Conservation (phyloP, 2,113 vertebrate genomes). For the Engystomops pustulosus region DNA sequence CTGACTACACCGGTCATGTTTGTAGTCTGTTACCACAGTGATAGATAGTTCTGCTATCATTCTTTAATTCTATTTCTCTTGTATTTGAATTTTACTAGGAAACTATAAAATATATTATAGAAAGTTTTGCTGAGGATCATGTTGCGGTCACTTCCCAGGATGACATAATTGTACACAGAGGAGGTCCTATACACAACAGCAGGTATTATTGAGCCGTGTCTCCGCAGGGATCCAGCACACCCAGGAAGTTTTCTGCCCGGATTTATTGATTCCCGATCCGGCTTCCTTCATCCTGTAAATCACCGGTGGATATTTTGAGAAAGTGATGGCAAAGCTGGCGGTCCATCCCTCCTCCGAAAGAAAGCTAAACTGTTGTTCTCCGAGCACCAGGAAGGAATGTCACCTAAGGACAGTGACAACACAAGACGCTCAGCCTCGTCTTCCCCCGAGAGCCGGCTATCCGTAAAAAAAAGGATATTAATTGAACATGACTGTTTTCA, state of each 20-base stretch:
- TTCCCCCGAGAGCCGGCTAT: background rate
- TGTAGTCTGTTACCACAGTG: too few relatives aligned
- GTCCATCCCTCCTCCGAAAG: too few relatives aligned
- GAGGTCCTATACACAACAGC: background rate
- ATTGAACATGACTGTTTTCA: constrained; percentile 30
- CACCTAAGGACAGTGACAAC: constrained; percentile 15
- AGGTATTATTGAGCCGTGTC: background rate
- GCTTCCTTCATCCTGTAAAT: background rate
- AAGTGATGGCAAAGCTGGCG: background rate
- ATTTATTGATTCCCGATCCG: too few relatives aligned
- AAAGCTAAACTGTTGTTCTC: background rate
- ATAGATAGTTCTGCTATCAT: too few relatives aligned
- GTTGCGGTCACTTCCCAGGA: background rate
- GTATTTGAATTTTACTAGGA: too few relatives aligned
- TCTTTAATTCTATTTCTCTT: too few relatives aligned
- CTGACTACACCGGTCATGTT: too few relatives aligned
- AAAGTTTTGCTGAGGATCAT: too few relatives aligned
- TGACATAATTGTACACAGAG: background rate
- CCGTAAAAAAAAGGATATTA: constrained; percentile 18
- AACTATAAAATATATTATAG: too few relatives aligned
- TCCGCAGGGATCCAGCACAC: background rate
- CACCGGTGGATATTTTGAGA: background rate
- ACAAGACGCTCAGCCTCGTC: background rate
- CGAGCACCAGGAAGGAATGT: background rate
- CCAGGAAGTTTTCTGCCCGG: too few relatives aligned